Percentiles rank a stretch among this genome's conserved stretches.
Conservation (phyloP, 2,797 vertebrate genomes). For the Cryptoblepharus egeriae region DNA sequence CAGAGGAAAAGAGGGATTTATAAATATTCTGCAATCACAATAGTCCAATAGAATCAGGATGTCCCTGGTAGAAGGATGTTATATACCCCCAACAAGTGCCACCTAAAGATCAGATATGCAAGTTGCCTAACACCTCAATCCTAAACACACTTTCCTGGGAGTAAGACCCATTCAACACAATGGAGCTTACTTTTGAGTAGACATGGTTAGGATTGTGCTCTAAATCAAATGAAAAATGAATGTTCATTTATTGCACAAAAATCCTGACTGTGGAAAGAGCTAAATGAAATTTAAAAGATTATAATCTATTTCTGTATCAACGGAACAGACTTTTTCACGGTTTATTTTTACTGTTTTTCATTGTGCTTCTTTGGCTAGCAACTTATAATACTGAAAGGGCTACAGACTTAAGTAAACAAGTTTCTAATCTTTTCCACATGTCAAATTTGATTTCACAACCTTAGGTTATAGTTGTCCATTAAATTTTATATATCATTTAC, state of each 20-base stretch:
- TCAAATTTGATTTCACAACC: background rate
- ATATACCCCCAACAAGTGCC: background rate
- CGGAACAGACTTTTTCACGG: background rate
- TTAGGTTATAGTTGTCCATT: constrained; percentile 1
- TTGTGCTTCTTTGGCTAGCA: background rate
- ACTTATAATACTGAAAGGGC: background rate
- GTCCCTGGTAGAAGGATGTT: too few species aligned
- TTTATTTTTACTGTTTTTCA: background rate
- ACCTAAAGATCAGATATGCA: background rate
- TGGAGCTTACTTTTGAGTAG: too few species aligned
- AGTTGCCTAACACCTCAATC: too few species aligned
- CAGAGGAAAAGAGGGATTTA: too few species aligned
- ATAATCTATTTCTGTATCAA: background rate
- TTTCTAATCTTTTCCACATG: constrained; percentile 16
- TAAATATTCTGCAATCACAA: background rate
- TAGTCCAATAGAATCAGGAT: too few species aligned
- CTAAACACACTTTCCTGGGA: too few species aligned
- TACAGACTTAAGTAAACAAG: background rate
- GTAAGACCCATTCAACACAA: too few species aligned
- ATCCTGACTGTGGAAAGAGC: background rate
- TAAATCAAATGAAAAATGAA: background rate
- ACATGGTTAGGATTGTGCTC: too few species aligned
- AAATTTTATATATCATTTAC: background rate
- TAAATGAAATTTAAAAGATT: background rate
- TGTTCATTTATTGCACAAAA: background rate